Evolutionary conservation across 2,797 vertebrate species (phyloP).

Genomic region (Clarias pachynema): DNA sequence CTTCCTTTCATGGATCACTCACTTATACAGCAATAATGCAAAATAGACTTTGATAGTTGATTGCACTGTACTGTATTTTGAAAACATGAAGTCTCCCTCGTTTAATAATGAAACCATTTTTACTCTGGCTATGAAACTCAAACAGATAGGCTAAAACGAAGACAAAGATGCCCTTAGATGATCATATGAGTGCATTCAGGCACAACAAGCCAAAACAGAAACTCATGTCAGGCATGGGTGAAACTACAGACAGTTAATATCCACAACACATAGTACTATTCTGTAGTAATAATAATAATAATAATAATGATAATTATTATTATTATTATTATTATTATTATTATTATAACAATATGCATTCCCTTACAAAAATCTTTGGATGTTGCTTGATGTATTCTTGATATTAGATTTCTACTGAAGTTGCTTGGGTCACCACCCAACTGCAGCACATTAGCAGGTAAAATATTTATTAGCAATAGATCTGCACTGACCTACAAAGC

Average conservation of each 20-base stretch:
- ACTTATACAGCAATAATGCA: background rate
- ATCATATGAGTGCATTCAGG: background rate
- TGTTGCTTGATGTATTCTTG: background rate
- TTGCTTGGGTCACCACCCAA: background rate
- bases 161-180: background rate
- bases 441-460: constrained; percentile 26
- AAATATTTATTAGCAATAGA: constrained; percentile 16
- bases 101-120: background rate
- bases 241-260: constrained; percentile 1
- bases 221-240: background rate
- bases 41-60: background rate
- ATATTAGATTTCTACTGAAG: background rate
- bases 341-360: background rate
- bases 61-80: background rate
- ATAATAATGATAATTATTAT: background rate
- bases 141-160: background rate
- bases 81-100: background rate
- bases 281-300: background rate
- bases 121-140: background rate
- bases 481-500: constrained; percentile 31
- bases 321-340: too few relatives aligned
- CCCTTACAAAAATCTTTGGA: background rate
- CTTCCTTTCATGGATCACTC: background rate
- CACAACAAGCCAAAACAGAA: background rate
- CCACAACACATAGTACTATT: background rate